Conservation (phyloP, 37 sponge, comb jelly and placozoan genomes). For the Haliclona indistincta region DNA sequence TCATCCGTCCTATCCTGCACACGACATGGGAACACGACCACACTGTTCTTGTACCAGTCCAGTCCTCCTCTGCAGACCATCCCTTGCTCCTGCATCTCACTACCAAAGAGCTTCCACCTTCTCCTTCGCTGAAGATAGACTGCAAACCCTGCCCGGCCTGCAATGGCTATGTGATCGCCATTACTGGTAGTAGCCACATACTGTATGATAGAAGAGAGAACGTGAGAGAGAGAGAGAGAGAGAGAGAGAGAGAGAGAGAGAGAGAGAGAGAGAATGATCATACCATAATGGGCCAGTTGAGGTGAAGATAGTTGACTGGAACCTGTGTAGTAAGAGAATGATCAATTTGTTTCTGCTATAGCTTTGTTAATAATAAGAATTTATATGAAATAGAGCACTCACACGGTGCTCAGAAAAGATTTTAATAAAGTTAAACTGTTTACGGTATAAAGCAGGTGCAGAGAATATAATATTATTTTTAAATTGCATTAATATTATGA, state of each 20-base stretch:
- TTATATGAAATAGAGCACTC: too few species aligned
- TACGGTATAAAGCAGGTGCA: too few species aligned
- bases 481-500: too few species aligned
- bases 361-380: too few species aligned
- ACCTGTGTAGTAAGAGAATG: too few species aligned
- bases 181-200: conserved; percentile 63
- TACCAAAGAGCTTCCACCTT: conserved; percentile 92
- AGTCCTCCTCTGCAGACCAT: conserved; percentile 79
- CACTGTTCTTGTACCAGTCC: conserved; percentile 83
- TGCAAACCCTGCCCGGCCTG: conserved; percentile 70
- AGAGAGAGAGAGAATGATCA: not conserved
- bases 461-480: too few species aligned
- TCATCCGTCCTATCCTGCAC: conserved; percentile 57
- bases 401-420: too few species aligned
- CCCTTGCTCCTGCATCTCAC: conserved; percentile 81
- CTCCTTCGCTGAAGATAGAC: conserved; percentile 49
- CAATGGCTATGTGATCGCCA: conserved; percentile 64
- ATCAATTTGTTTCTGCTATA: too few species aligned
- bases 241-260: not conserved
- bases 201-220: conserved; percentile 21
- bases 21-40: conserved; percentile 71
- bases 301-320: conserved; percentile 58
- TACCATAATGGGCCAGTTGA: conserved; percentile 85
- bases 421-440: too few species aligned
- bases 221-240: not conserved